Conservation (phyloP, 37 sponge, comb jelly and placozoan species). For the Agelas oroides region DNA sequence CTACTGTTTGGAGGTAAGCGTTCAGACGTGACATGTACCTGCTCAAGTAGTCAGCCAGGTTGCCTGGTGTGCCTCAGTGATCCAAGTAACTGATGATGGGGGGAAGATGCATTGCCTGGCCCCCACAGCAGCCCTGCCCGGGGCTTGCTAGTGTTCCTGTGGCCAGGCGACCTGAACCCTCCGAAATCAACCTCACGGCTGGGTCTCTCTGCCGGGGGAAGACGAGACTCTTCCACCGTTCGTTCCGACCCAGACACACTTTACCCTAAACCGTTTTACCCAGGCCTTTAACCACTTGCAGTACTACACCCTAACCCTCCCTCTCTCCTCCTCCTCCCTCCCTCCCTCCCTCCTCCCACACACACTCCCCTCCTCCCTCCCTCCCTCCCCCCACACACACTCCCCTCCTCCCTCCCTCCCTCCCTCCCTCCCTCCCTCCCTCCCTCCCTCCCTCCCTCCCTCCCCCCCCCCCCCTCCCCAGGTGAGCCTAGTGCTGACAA, state of each 20-base stretch:
- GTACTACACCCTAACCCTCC: no score
- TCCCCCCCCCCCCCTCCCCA: background rate
- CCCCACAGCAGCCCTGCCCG: slow-evolving; percentile 2
- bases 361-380: background rate
- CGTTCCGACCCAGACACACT: slow-evolving; percentile 70
- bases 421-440: background rate
- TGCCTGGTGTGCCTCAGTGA: no score
- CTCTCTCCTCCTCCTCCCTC: background rate
- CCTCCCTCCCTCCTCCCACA: background rate
- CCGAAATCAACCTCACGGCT: slow-evolving; percentile 48
- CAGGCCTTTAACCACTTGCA: no score
- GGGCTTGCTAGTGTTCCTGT: background rate
- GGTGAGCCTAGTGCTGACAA: slow-evolving; percentile 14
- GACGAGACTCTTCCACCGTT: slow-evolving; percentile 8
- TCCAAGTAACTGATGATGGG: no score
- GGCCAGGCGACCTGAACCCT: slow-evolving; percentile 69
- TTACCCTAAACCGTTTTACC: no score
- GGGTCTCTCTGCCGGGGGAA: slow-evolving; percentile 62
- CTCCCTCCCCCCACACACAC: background rate
- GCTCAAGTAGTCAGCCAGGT: no score
- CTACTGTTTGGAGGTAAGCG: slow-evolving; percentile 67
- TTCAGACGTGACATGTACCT: no score
- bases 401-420: background rate
- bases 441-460: background rate
- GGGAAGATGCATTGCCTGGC: slow-evolving; percentile 72